These are phyloP conservation scores for Coracias cyanogaster DNA, from an alignment of 2,797 vertebrate species.

Conservation along the genomic window DNA sequence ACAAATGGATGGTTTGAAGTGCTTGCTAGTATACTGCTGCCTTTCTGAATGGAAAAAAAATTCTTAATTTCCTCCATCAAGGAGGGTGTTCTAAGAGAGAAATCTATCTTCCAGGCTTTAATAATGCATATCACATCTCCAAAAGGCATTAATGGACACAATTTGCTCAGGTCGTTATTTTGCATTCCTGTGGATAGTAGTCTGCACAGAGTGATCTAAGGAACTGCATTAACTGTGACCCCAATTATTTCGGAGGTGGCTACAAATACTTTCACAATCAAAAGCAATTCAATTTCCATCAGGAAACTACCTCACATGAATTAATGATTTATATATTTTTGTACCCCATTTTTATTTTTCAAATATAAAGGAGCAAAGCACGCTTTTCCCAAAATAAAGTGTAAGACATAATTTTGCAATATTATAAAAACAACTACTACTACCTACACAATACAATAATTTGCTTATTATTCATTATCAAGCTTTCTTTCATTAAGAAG, in stretches of 20 bases:
- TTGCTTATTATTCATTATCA: not conserved
- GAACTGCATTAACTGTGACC: slow-evolving; percentile 7
- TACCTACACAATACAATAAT: not conserved
- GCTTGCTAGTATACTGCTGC: not conserved
- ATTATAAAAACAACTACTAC: not conserved
- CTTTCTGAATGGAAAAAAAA: not conserved
- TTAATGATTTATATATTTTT: not conserved
- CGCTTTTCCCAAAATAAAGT: not conserved
- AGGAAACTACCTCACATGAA: not conserved
- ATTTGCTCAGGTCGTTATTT: slow-evolving; percentile 15
- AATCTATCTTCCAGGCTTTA: not conserved
- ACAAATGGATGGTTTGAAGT: not conserved
- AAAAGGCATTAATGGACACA: not conserved
- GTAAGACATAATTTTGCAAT: not conserved
- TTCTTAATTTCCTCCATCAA: not conserved
- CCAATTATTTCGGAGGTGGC: slow-evolving; percentile 10
- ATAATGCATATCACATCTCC: not conserved
- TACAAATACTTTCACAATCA: not conserved
- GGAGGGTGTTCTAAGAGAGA: not conserved
- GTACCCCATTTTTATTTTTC: not conserved
- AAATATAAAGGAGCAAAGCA: not conserved
- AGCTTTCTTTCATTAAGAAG: not conserved
- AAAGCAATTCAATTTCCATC: not conserved
- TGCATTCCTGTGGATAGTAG: not conserved
- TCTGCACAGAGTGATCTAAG: not conserved